A percentile compares a stretch with the other conserved stretches of the same genome.
Evolutionary conservation across 2,888 invertebrate genomes (phyloP).

Genomic region (Mechanitis mazaeus): DNA sequence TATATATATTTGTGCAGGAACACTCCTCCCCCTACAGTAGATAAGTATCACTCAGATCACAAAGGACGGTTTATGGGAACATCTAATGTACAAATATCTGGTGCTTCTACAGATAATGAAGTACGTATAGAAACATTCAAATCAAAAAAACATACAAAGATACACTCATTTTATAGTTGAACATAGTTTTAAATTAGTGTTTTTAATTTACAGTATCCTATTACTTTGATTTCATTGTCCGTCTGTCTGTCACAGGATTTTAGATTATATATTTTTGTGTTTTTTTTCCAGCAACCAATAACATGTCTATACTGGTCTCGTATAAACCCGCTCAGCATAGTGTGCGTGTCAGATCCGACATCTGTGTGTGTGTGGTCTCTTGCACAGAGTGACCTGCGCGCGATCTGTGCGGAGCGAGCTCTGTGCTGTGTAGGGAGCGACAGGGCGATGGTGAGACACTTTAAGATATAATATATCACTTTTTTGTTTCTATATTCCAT

Average conservation of each 20-base stretch:
- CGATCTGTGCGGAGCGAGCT: slow-evolving; percentile 31
- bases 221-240: too few relatives aligned
- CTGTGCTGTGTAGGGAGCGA: slow-evolving; percentile 30
- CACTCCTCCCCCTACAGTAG: slow-evolving; percentile 31
- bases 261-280: slow-evolving; percentile 9
- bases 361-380: slow-evolving; percentile 48
- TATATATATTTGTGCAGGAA: slow-evolving; percentile 41
- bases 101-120: slow-evolving; percentile 8
- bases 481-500: too few relatives aligned
- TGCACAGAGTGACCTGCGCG: slow-evolving; percentile 53
- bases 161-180: too few relatives aligned
- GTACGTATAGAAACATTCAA: slow-evolving; percentile 12
- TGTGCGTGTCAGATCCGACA: slow-evolving; percentile 35
- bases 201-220: too few relatives aligned
- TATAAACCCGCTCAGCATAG: slow-evolving; percentile 50
- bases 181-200: too few relatives aligned
- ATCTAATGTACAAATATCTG: slow-evolving; percentile 9
- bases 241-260: not conserved
- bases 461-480: too few relatives aligned
- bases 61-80: slow-evolving; percentile 52
- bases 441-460: slow-evolving; percentile 40
- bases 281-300: slow-evolving; percentile 41
- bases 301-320: slow-evolving; percentile 49
- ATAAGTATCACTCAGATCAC: slow-evolving; percentile 45
- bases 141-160: too few relatives aligned